Conservation (phyloP, 2,797 vertebrate genomes). For the Leptodactylus fallax region DNA sequence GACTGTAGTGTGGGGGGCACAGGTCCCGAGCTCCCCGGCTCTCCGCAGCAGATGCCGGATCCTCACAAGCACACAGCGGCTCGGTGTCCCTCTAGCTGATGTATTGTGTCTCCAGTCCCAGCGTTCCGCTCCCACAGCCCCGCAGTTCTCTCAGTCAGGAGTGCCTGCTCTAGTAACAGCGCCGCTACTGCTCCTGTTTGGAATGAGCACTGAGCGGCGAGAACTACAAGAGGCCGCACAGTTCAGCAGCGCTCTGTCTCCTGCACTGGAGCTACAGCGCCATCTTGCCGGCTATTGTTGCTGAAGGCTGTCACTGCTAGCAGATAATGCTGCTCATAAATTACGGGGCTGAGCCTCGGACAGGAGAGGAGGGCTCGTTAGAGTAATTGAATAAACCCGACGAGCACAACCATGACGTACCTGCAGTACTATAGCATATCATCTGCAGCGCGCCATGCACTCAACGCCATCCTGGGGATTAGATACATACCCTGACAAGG, state of each 20-base stretch:
- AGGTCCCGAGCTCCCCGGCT: conserved; percentile 46
- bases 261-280: conserved; percentile 24
- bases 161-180: conserved; percentile 35
- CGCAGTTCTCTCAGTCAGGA: conserved; percentile 5
- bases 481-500: neutral
- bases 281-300: conserved; percentile 16
- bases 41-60: neutral
- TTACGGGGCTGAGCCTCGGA: neutral
- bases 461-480: neutral
- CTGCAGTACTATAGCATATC: neutral
- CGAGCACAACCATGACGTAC: neutral
- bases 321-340: too few relatives aligned
- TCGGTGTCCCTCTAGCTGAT: neutral
- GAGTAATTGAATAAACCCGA: neutral
- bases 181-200: conserved; percentile 58
- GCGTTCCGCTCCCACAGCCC: conserved; percentile 18
- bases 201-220: conserved; percentile 32
- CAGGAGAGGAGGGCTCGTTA: neutral
- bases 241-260: neutral
- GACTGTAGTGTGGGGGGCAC: conserved; percentile 63
- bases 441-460: neutral
- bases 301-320: conserved; percentile 14
- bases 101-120: neutral
- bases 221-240: conserved; percentile 15
- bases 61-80: neutral